These are phyloP conservation scores for Mastomys natalensis DNA, from an alignment of 2,113 vertebrate species.

Conservation along the genomic window DNA sequence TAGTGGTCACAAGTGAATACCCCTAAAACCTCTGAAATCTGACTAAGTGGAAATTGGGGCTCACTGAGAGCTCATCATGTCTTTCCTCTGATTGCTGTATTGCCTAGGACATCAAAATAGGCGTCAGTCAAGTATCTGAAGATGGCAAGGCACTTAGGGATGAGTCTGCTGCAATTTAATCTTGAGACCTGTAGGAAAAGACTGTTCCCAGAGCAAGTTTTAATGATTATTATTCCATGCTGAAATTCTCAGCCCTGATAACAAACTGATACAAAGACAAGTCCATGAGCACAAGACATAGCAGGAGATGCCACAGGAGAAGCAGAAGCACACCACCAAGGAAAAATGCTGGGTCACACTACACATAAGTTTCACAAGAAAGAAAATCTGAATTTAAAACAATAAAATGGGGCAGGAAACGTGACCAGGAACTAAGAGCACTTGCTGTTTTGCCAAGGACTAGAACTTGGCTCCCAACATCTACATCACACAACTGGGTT, in stretches of 20 bases:
- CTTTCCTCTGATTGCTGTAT: not conserved
- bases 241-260: not conserved
- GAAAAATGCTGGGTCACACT: not conserved
- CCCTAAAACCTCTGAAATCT: not conserved
- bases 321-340: not conserved
- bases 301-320: not conserved
- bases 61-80: not conserved
- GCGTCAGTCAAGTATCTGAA: not conserved
- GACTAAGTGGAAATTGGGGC: not conserved
- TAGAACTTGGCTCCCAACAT: not conserved
- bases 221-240: constrained; percentile 2
- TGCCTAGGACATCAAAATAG: not conserved
- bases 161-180: not conserved
- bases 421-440: not conserved
- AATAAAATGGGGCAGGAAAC: not conserved
- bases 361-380: not conserved
- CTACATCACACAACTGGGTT: not conserved
- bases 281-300: not conserved
- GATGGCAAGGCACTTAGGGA: not conserved
- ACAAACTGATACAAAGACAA: not conserved
- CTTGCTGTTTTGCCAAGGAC: not conserved
- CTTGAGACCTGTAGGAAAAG: not conserved
- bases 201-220: not conserved
- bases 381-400: not conserved
- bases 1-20: not conserved